Evolutionary conservation across 2,113 vertebrate species (phyloP), one percentile per base, ranked within the genome.

Genomic region (Ceyx cyanopectus): DNA sequence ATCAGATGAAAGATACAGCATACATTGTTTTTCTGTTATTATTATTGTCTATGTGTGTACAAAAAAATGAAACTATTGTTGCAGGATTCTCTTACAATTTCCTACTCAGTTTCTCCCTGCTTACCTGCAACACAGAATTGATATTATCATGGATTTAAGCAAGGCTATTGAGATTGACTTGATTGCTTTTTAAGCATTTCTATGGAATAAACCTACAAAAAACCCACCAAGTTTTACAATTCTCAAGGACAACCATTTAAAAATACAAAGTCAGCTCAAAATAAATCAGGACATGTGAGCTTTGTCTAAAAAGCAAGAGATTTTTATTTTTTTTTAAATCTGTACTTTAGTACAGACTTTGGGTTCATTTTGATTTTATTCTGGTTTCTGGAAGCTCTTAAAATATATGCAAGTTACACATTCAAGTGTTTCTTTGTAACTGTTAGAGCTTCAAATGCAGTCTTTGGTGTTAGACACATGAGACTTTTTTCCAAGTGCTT

Each of bases 141-240:
- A 72, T 85, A 50, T 9, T 56, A 61, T 57, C 21, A 51, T 19
- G 40, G 29, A 65, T 91, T 85, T 84, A 70, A 57, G 37, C 7
- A 68, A 88, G 58, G 58, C 79, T 54, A 10, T 56, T n/a, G 65
- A 83, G 48, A 56, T 46, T 51, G 21, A 34, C 50, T 79, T 95
- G 85, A 85, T 87, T 85, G 70, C 53, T 84, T 94, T 90, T 83
- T 60, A 72, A 78, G 68, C 34, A 81, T 62, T 90, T 79, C 30
- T 85, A 1, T 63, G 56, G n/a, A 72, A 66, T 70, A 85, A 78
- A 76, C 15, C 30, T 73, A 50, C 5, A 30, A 75, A 85, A 45
- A 29, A 10, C 29, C 29, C 54, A 51, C 53, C 5, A 8, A 41
- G 29, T 50, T 76, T 73, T 81, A 40, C 16, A 70, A 2, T 77